Conservation (phyloP, 2,113 vertebrate species). For the Tamias sibiricus region DNA sequence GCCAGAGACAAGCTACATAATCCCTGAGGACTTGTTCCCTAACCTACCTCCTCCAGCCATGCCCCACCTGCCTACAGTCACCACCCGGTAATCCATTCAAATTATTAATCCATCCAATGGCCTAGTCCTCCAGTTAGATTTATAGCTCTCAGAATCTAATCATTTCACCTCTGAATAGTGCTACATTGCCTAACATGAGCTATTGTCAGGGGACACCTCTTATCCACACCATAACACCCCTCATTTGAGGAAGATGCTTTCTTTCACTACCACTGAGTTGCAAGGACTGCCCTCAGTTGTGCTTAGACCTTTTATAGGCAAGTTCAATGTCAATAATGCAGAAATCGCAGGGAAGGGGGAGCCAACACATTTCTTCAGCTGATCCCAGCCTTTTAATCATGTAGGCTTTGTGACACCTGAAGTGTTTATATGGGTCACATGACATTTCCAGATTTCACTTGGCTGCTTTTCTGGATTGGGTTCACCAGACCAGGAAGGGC, state of each 20-base stretch:
- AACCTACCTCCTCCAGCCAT: too few relatives aligned
- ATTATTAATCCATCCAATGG: too few relatives aligned
- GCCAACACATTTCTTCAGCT: conserved; percentile 28
- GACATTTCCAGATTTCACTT: conserved; percentile 1
- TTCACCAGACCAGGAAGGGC: not conserved
- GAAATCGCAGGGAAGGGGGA: not conserved
- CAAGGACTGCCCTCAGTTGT: not conserved
- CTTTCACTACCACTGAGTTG: not conserved
- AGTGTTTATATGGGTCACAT: not conserved
- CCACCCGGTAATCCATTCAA: too few relatives aligned
- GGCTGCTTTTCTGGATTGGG: conserved; percentile 1
- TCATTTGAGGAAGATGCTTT: not conserved
- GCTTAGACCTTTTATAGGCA: conserved; percentile 29
- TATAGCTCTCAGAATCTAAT: too few relatives aligned
- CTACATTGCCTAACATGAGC: too few relatives aligned
- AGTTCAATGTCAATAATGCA: conserved; percentile 66
- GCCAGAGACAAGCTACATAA: not conserved
- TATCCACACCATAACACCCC: too few relatives aligned
- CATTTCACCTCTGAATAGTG: too few relatives aligned
- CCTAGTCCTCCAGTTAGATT: too few relatives aligned
- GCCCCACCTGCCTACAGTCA: too few relatives aligned
- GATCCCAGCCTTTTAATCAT: conserved; percentile 30
- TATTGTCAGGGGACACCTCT: too few relatives aligned
- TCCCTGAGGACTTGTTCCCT: too few relatives aligned
- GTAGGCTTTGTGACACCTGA: conserved; percentile 34